Evolutionary conservation across 2,113 vertebrate species (phyloP).

Genomic region (Tenrec ecaudatus): DNA sequence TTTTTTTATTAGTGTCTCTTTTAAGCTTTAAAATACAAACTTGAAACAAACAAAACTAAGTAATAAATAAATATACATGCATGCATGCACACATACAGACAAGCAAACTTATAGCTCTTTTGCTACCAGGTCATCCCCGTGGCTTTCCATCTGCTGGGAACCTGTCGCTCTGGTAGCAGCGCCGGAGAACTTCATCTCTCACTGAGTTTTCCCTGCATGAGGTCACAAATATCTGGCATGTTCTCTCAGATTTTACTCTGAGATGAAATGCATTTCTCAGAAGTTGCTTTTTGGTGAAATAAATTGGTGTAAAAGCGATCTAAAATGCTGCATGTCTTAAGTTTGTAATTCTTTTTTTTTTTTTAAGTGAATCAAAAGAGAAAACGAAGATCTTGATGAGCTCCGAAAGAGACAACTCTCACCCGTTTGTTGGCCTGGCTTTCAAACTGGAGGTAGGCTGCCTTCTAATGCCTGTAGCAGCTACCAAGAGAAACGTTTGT

Average conservation of each 20-base stretch:
- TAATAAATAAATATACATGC: not conserved
- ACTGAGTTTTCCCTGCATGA: conserved; percentile 15
- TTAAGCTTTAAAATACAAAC: not conserved
- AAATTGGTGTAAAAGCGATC: not conserved
- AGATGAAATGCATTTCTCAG: not conserved
- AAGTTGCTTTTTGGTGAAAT: not conserved
- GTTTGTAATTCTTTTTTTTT: conserved; percentile 23
- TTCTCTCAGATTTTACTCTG: conserved; percentile 33
- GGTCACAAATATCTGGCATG: not conserved
- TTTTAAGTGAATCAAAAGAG: conserved; percentile 88
- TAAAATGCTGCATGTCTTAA: not conserved
- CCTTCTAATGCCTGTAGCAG: not conserved
- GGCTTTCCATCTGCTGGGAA: not conserved
- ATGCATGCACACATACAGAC: not conserved
- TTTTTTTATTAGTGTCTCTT: no score
- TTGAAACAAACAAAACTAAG: not conserved
- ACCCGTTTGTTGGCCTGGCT: conserved; percentile 94
- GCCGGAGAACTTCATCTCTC: not conserved
- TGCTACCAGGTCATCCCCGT: not conserved
- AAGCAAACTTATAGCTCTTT: not conserved
- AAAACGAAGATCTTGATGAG: conserved; percentile 91
- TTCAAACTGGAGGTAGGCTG: conserved; percentile 96
- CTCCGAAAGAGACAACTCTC: conserved; percentile 87
- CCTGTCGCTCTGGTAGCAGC: not conserved
- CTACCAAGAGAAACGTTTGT: not conserved